Percentiles rank a stretch among this genome's conserved stretches.
phyloP scores from a whole-genome alignment of 2,888 invertebrate genomes.

The Platycheirus rosarum region DNA sequence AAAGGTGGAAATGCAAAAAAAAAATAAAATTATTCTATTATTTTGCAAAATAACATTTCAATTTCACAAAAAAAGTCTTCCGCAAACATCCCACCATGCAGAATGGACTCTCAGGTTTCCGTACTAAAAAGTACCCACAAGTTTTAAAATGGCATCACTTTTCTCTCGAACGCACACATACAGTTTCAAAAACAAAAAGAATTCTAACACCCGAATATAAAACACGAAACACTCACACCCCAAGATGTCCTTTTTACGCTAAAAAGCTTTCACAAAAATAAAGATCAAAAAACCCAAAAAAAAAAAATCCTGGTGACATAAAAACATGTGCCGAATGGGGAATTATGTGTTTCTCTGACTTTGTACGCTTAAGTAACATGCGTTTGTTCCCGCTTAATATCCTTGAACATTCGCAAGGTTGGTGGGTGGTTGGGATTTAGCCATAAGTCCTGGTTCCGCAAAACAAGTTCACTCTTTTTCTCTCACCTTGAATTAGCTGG shows the following conservation, averaged over 20 bases:
- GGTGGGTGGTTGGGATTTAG: neutral
- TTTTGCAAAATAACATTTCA: too few species aligned
- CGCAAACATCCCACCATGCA: too few species aligned
- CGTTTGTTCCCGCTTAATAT: constrained; percentile 39
- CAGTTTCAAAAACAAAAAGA: constrained; percentile 14
- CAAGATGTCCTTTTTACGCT: constrained; percentile 45
- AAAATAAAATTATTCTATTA: too few species aligned
- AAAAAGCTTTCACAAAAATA: constrained; percentile 44
- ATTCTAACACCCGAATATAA: constrained; percentile 10
- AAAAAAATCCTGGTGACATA: neutral
- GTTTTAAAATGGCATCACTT: constrained; percentile 25
- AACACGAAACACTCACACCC: constrained; percentile 27
- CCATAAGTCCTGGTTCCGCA: neutral
- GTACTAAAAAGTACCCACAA: constrained; percentile 2
- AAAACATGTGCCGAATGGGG: constrained; percentile 51
- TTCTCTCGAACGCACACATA: neutral
- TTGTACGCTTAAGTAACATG: neutral
- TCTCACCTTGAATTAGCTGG: constrained; percentile 66
- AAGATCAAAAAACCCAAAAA: constrained; percentile 27
- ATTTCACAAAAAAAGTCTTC: too few species aligned
- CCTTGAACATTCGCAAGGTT: constrained; percentile 37
- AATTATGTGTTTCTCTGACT: constrained; percentile 27
- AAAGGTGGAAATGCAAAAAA: too few species aligned
- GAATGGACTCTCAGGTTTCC: too few species aligned
- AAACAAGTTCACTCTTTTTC: constrained; percentile 30